Percentiles rank a stretch among this genome's conserved stretches.
These are phyloP conservation scores for Lordiphosa stackelbergi DNA, from an alignment of 1,140 invertebrate species.

Conservation along the genomic window DNA sequence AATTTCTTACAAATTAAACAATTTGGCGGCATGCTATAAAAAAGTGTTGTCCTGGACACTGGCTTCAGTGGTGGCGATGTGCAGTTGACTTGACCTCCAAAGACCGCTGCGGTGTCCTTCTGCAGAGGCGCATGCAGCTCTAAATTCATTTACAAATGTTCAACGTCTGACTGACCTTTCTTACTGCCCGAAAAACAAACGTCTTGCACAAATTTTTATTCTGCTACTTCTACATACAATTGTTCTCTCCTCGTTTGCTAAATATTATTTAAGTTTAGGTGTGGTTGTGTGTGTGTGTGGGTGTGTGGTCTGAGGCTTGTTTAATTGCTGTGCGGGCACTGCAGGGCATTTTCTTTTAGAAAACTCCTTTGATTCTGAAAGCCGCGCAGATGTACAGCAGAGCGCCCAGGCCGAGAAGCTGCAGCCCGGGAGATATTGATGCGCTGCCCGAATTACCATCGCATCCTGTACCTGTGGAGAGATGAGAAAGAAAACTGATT, in stretches of 20 bases:
- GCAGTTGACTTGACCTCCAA: conserved; percentile 17
- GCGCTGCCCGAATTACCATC: conserved; percentile 50
- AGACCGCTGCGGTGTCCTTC: conserved; percentile 12
- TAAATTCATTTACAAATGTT: conserved; percentile 62
- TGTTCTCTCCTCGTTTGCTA: conserved; percentile 29
- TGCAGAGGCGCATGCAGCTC: conserved; percentile 45
- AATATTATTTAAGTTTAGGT: conserved; percentile 53
- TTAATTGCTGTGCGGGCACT: conserved; percentile 27
- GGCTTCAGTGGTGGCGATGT: conserved; percentile 12
- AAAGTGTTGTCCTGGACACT: conserved; percentile 24
- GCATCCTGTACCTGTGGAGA: conserved; percentile 42
- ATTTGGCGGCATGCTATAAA: conserved; percentile 57
- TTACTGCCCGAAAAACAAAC: conserved; percentile 41
- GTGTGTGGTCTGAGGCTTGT: conserved; percentile 15
- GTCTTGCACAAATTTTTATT: conserved; percentile 20
- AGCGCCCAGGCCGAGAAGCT: conserved; percentile 40
- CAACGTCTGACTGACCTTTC: conserved; percentile 31
- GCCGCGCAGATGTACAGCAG: conserved; percentile 45
- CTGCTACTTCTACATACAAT: conserved; percentile 28
- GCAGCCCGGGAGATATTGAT: conserved; percentile 49
- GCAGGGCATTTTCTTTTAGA: conserved; percentile 62
- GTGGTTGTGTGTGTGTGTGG: conserved; percentile 24
- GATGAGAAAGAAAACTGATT: conserved; percentile 10
- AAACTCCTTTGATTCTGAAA: conserved; percentile 50
- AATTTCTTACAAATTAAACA: conserved; percentile 55